phyloP scores from a whole-genome alignment of 2,797 vertebrate species.

The Notolepis coatsorum region DNA sequence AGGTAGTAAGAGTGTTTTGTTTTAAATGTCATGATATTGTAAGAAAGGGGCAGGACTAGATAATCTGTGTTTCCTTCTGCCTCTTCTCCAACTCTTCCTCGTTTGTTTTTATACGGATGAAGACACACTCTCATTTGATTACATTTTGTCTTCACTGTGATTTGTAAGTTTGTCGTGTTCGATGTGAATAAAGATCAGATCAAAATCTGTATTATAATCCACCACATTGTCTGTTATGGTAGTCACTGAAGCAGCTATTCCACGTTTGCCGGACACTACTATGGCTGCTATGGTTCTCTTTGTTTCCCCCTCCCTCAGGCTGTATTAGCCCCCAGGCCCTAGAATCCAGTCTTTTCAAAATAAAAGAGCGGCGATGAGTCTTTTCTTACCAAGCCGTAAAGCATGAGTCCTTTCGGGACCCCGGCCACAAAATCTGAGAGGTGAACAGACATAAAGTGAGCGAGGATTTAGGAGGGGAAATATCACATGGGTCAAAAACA shows the following conservation, averaged over 20 bases:
- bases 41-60: too few relatives aligned
- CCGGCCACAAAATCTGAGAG: constrained; percentile 90
- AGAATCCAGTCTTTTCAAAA: constrained; percentile 41
- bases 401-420: constrained; percentile 88
- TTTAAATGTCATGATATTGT: too few relatives aligned
- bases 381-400: constrained; percentile 91
- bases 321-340: constrained; percentile 22
- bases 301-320: constrained; percentile 2
- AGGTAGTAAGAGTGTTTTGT: too few relatives aligned
- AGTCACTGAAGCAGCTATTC: constrained; percentile 44
- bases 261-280: constrained; percentile 34
- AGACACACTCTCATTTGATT: too few relatives aligned
- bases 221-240: constrained; percentile 31
- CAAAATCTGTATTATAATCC: constrained; percentile 37
- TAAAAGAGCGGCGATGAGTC: constrained; percentile 33
- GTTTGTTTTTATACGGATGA: too few relatives aligned
- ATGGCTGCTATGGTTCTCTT: constrained; percentile 37
- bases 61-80: too few relatives aligned
- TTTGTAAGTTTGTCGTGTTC: too few relatives aligned
- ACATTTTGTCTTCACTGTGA: too few relatives aligned
- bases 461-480: constrained; percentile 63
- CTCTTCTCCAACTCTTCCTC: too few relatives aligned
- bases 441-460: constrained; percentile 52
- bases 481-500: constrained; percentile 29
- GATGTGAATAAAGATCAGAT: too few relatives aligned